Percentiles rank a stretch among this genome's conserved stretches.
phyloP scores from a whole-genome alignment of 2,888 invertebrate genomes.

The Galeopsomyia nigrocyanea region DNA sequence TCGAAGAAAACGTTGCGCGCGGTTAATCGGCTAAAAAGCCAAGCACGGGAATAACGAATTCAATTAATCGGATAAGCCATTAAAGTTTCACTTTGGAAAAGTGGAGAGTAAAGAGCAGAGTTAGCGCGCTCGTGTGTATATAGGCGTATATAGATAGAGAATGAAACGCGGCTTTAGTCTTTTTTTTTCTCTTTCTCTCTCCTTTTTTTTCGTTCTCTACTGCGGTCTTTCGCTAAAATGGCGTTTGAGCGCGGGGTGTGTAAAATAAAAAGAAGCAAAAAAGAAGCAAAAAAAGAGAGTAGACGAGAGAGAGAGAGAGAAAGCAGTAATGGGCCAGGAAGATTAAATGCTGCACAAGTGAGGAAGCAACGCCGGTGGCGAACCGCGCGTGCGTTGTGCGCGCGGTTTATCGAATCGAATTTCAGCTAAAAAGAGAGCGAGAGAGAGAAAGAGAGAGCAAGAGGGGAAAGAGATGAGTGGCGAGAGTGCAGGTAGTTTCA shows the following conservation, averaged over 20 bases:
- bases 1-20: too few species aligned
- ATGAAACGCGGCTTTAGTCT: too few species aligned
- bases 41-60: too few species aligned
- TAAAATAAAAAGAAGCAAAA: not conserved
- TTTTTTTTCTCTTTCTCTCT: constrained; percentile 3
- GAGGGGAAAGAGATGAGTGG: constrained; percentile 14
- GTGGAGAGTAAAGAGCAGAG: too few species aligned
- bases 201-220: not conserved
- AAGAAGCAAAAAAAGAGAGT: constrained; percentile 4
- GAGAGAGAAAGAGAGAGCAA: constrained; percentile 30
- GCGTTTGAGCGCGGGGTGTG: constrained; percentile 34
- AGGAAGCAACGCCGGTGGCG: constrained; percentile 22
- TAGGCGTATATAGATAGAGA: too few species aligned
- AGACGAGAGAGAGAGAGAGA: constrained; percentile 6
- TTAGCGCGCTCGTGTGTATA: too few species aligned
- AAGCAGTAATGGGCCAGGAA: constrained; percentile 42
- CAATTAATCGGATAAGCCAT: too few species aligned
- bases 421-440: constrained; percentile 39
- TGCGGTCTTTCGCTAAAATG: constrained; percentile 24
- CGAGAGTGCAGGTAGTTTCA: constrained; percentile 7
- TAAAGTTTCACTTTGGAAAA: too few species aligned
- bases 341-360: constrained; percentile 37
- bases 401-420: constrained; percentile 43
- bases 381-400: constrained; percentile 30
- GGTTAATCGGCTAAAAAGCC: too few species aligned